Evolutionary conservation across 1,140 invertebrate genomes (phyloP), one percentile per base, ranked within the genome.

Genomic region (Wiebesia pumilae): DNA sequence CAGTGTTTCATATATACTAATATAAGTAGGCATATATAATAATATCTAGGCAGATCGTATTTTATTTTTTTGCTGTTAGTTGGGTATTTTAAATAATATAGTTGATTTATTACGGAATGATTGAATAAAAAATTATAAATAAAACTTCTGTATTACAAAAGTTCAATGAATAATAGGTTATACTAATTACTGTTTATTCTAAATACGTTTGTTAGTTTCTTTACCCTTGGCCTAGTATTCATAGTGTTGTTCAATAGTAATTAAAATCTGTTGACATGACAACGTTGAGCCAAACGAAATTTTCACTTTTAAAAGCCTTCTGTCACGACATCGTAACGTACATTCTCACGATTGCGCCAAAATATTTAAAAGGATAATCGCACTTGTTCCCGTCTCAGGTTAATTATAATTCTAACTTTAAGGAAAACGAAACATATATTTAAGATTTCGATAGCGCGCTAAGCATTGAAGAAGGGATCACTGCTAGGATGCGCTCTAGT

Each of bases 281-380:
- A 30, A 51, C 24, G n/a, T 30, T 14, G 1, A 10, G 9, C 12
- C n/a, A 21, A 9, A 40, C 51, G 51, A 30, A 27, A 51, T 27
- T 21, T 43, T 4, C 7, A 14, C 3, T 47, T 4, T 3, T 1
- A 30, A 47, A 54, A 35, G 16, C 30, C n/a, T 9, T 30, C 30
- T 21, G 12, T 30, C 10, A 24, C 0, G 4, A 1, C 19, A 24
- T 43, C 27, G 40, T 78, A 78, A 78, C 77, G 77, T 35, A 75
- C 71, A n/a, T 75, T 75, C 71, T 75, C 71, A 75, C 71, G 77
- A 78, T 1, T 0, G 27, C 47, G 47, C 47, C n/a, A 78, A 69
- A 35, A 4, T 10, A 27, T 75, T 75, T 75, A 75, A 43, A 75
- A n/a, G 38, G 38, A 75, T 9, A 75, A 75, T 75, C 24, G 24